Evolutionary conservation across 2,113 vertebrate genomes (phyloP), one percentile per base, ranked within the genome.

Genomic region (Gopherus flavomarginatus): DNA sequence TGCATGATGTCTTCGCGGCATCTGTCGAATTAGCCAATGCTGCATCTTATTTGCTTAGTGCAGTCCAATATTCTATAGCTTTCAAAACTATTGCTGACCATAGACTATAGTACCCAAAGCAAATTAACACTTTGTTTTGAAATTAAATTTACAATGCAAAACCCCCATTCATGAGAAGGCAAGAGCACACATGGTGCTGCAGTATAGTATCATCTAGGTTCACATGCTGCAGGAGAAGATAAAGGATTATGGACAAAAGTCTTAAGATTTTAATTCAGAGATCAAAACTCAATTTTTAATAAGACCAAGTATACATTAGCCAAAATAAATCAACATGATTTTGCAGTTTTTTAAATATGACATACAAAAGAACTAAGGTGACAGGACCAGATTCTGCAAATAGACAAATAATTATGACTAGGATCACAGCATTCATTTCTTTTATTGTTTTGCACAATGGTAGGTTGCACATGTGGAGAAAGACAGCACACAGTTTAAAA

Each of bases 381-480:
- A n/a, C 7, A 38, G 72, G 31, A 88, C 95, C 50, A 6, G 1
- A 86, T 42, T 50, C 90, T 87, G 92, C 80, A 93, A 86, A 93
- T 2, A 97, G 78, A 88, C 81, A 95, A 95, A 21, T 90, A 75
- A 75, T 8, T 96, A 93, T 96, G 83, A 93, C 96, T 97, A 95
- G 90, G 79, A 90, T 97, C 96, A 97, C 97, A 97, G 95, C 97
- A 98, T 96, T 94, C 94, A 79, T 90, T 95, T 96, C 92, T 94
- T 96, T 98, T 98, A 98, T 98, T 98, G 98, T 95, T 98, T 96
- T 97, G 86, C 85, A 97, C 97, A 98, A 95, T 80, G 72, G 77
- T 92, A 98, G 94, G 96, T 92, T 97, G 95, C 96, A 96, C 98
- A 92, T 85, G 92, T 90, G 90, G 97, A 98, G 98, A 96, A 97